Evolutionary conservation across 2,113 vertebrate species (phyloP).

Genomic region (Apteryx owenii): DNA sequence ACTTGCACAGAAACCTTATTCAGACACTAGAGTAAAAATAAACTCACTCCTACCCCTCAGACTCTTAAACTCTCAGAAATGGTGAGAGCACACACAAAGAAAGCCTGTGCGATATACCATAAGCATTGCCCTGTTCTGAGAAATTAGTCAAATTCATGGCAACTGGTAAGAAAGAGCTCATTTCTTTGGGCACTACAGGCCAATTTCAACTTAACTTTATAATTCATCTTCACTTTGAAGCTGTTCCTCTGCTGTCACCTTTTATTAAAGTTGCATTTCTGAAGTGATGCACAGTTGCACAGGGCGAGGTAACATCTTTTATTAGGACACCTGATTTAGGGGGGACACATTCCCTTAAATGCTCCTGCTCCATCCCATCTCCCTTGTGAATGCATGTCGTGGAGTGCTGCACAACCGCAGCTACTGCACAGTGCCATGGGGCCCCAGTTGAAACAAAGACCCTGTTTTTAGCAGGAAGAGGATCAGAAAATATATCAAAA

Average conservation of each 20-base stretch:
- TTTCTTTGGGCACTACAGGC: background rate
- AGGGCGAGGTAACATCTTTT: background rate
- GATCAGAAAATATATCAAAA: background rate
- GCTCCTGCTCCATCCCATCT: background rate
- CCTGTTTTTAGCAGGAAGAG: background rate
- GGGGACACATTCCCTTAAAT: rapidly evolving
- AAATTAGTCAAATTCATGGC: background rate
- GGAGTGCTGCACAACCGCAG: background rate
- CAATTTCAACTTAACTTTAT: background rate
- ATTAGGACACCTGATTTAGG: background rate
- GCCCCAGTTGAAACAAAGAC: background rate
- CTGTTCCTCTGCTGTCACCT: background rate
- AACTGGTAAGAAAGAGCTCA: background rate
- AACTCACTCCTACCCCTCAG: background rate
- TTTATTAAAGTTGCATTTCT: background rate
- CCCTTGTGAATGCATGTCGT: rapidly evolving
- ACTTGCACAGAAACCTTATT: conserved; percentile 34
- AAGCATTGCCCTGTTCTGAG: background rate
- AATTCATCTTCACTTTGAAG: background rate
- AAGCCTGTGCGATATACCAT: rapidly evolving
- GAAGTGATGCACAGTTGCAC: rapidly evolving
- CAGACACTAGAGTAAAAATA: background rate
- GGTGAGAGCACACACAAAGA: background rate
- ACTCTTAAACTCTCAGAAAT: background rate
- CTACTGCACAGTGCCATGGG: background rate